Evolutionary conservation across 1,140 invertebrate genomes (phyloP).

Genomic region (Teleogryllus occipitalis): DNA sequence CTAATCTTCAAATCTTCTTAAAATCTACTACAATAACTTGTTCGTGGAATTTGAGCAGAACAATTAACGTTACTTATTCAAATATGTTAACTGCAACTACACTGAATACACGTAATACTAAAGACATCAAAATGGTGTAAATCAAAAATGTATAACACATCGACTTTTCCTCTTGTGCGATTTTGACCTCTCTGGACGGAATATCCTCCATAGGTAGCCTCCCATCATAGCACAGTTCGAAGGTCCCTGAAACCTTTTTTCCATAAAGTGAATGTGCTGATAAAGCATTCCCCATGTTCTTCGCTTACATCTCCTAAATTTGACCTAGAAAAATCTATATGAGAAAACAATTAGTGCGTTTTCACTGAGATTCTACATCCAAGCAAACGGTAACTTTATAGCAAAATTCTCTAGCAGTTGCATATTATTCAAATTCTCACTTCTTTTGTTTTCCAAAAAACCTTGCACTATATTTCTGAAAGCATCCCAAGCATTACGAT

Average conservation of each 20-base stretch:
- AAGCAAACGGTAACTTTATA: neutral
- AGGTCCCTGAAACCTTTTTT: no score
- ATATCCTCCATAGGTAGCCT: no score
- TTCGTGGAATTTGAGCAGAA: neutral
- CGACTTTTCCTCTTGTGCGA: neutral
- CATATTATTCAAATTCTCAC: neutral
- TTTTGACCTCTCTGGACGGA: neutral
- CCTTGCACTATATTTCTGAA: neutral
- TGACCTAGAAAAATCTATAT: neutral
- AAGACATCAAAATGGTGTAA: neutral
- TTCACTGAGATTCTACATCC: neutral
- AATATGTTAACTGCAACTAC: neutral
- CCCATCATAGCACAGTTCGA: no score
- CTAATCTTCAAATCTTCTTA: neutral
- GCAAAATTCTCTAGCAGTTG: neutral
- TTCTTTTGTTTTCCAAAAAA: neutral
- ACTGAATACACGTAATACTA: neutral
- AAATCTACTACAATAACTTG: neutral
- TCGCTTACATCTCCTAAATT: neutral
- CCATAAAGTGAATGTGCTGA: no score
- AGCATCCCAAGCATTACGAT: neutral
- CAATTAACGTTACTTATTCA: neutral
- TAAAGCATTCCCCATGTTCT: no score
- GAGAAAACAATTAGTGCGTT: neutral
- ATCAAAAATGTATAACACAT: neutral